Evolutionary conservation across 2,888 invertebrate genomes (phyloP), one percentile per base, ranked within the genome.

Genomic region (Chrysolina oricalcia): DNA sequence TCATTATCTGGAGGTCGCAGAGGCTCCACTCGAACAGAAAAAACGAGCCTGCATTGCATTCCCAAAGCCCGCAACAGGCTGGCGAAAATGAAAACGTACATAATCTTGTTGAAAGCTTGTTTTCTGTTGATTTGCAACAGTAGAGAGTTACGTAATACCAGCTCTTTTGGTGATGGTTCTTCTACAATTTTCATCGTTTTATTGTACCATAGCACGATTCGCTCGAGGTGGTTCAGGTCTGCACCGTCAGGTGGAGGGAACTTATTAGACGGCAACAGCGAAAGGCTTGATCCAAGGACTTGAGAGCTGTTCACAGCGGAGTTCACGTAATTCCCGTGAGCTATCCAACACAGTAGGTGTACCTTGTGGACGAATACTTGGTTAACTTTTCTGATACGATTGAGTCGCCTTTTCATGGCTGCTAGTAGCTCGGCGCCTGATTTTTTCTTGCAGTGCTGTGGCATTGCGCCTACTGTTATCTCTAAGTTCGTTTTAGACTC

Each of bases 321-420:
- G 87, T 95, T 96, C 0, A 97, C 90, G 85, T 91, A 93, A 85
- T 94, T 93, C 0, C 96, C 96, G 86, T 96, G 94, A 0, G 94
- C 93, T 35, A 98, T 87, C 91, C 96, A 94, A 86, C 95, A 94
- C 19, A 98, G 89, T 6, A 98, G 89, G 88, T 96, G 95, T 15
- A 95, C 94, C 91, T 97, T 97, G 86, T 98, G 98, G 85, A 96
- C 90, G 68, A 92, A 91, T 41, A 95, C 88, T 89, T 97, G 96
- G 83, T 93, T 92, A 83, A 95, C 94, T 88, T 94, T 95, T 83
- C 94, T 93, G 21, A 93, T 92, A 76, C 94, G 91, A 87, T 97
- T 97, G 43, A 97, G 90, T 86, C 93, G 92, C 72, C 94, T 91
- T 84, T 94, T 94, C 84, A 97, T 90, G 81, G 93, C 92, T 85